Evolutionary conservation across 92 coral and sea anemone genomes (phyloP).

Genomic region (Heliopora coerulea): DNA sequence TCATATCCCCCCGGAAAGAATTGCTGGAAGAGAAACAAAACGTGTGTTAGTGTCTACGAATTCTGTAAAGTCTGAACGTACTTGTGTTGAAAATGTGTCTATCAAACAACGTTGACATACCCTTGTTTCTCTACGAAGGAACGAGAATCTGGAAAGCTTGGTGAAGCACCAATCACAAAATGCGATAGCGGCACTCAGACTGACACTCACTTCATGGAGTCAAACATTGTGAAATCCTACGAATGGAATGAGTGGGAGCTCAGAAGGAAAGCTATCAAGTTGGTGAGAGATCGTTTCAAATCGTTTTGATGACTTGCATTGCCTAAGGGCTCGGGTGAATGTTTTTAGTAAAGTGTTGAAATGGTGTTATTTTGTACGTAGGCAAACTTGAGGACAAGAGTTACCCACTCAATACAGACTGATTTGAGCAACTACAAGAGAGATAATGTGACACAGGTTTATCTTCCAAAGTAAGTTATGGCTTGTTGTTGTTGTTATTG

Average conservation of each 20-base stretch:
- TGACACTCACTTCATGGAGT: constrained; percentile 95
- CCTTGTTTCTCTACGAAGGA: too few relatives aligned
- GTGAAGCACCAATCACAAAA: constrained; percentile 94
- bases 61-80: too few relatives aligned
- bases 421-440: constrained; percentile 86
- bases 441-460: constrained; percentile 91
- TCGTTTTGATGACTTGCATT: too few relatives aligned
- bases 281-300: constrained; percentile 56
- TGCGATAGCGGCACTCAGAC: constrained; percentile 99
- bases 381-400: constrained; percentile 92
- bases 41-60: too few relatives aligned
- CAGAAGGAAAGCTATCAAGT: constrained; percentile 87
- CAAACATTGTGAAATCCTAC: constrained; percentile 92
- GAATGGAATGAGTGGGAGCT: constrained; percentile 99
- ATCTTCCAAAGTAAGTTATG: constrained; percentile 89
- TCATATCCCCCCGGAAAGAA: too few relatives aligned
- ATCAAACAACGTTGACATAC: too few relatives aligned
- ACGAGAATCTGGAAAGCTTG: constrained; percentile 83
- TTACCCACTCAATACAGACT: constrained; percentile 94
- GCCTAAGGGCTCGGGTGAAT: too few relatives aligned
- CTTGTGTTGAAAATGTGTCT: too few relatives aligned
- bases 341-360: too few relatives aligned
- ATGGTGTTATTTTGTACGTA: constrained; percentile 24
- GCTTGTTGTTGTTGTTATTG: too few relatives aligned
- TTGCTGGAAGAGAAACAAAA: too few relatives aligned